Conservation (phyloP, 2,797 vertebrate genomes). For the Alectoris magna region DNA sequence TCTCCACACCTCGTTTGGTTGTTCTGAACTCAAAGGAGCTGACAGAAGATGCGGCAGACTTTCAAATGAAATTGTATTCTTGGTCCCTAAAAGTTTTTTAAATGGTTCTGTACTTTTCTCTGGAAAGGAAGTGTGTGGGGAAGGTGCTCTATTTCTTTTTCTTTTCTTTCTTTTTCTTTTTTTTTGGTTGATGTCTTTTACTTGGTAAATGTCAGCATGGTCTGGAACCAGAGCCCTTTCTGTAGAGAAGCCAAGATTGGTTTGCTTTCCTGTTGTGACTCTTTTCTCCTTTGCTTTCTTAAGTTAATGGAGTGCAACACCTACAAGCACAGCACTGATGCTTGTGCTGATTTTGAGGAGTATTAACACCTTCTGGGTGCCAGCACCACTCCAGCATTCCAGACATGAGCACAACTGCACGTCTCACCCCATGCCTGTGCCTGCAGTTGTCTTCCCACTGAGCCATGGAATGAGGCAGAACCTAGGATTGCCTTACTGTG, state of each 20-base stretch:
- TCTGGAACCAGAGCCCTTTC: neutral
- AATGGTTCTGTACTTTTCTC: neutral
- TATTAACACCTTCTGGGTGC: neutral
- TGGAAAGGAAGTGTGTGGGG: neutral
- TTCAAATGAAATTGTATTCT: neutral
- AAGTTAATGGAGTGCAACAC: neutral
- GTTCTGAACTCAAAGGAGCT: neutral
- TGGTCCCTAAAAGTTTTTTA: neutral
- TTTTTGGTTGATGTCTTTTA: neutral
- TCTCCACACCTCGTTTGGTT: neutral
- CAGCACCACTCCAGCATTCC: neutral
- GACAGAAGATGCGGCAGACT: neutral
- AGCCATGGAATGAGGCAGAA: neutral
- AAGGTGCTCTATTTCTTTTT: neutral
- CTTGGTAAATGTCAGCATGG: neutral
- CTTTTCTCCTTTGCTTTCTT: neutral
- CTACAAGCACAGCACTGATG: neutral
- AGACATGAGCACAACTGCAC: neutral
- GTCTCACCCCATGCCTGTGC: neutral
- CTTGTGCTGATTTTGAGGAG: neutral
- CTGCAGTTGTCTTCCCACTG: accelerated
- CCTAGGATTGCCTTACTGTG: neutral
- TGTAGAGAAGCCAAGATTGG: neutral
- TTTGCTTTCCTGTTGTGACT: neutral
- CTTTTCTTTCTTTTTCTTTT: neutral